Percentiles rank a stretch among this genome's conserved stretches.
These are phyloP conservation scores for Coracias cyanogaster DNA, from an alignment of 2,797 vertebrate species.

Conservation along the genomic window DNA sequence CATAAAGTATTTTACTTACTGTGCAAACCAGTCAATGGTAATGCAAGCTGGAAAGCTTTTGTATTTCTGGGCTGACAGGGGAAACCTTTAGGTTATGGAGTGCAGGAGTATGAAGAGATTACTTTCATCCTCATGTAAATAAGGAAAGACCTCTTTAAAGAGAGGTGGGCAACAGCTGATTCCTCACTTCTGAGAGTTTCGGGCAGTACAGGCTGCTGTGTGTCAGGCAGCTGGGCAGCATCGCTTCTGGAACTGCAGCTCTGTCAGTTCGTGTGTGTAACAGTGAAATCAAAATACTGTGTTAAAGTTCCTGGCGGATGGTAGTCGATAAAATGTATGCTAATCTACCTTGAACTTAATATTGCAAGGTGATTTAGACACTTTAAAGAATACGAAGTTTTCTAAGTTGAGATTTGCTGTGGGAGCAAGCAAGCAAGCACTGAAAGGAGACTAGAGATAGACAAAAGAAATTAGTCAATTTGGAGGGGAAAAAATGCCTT, in stretches of 20 bases:
- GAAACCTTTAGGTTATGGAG: neutral
- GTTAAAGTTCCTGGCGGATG: neutral
- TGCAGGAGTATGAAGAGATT: neutral
- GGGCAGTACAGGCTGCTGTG: neutral
- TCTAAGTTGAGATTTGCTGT: neutral
- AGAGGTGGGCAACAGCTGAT: neutral
- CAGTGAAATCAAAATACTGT: neutral
- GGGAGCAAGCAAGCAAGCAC: neutral
- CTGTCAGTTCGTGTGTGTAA: neutral
- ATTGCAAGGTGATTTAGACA: neutral
- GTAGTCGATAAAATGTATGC: neutral
- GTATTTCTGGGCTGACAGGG: neutral
- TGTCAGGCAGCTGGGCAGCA: neutral
- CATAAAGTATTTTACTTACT: neutral
- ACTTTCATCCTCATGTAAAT: neutral
- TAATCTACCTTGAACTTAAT: neutral
- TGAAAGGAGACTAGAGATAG: neutral
- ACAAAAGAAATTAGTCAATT: neutral
- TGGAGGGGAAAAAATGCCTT: neutral
- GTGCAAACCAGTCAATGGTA: neutral
- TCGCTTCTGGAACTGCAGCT: neutral
- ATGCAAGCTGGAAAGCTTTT: neutral
- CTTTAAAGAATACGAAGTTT: neutral
- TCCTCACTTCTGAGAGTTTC: neutral
- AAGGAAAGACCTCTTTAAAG: neutral